Base-by-base conservation (phyloP, 2,113 vertebrate genomes). In the Hippocampus zosterae region DNA sequence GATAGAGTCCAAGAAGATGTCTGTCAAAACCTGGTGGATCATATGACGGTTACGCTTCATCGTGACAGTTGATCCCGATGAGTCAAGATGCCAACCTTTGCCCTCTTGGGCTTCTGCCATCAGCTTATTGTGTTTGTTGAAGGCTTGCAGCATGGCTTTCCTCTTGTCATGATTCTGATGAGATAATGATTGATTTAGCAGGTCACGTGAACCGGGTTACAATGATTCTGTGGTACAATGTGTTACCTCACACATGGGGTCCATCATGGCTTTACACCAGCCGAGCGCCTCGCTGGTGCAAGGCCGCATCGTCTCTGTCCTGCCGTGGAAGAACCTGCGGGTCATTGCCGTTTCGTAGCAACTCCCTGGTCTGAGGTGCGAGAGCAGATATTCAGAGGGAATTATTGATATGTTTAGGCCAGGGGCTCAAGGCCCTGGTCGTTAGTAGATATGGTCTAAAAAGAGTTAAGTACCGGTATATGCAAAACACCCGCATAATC, bases 341-440 rank as follows among this genome's bases (percentile, higher is more conserved):
- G 96, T 99, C 81, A 81, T 95, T 16, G 97, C 96, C 0, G 97
- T 98, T 89, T 99, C 97, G 1, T 99, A 99, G 84, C 97, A 99
- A 85, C 94, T 92, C 52, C 94, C 97, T 0, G 94, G 92, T 66
- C 97, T 99, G 79, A 69, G 66, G 40, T 13, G 50, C 48, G 57
- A 52, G 12, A 19, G 0, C 40, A 71, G 11, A 79, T 33, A 55
- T 56, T 83, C 12, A 48, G 63, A 75, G 9, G 57, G 23, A 59
- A 59, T 59, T 16, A 13, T 25, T 27, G 23, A 57, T 13, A 11
- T 23, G 25, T 56, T 25, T 23, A 11, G 3, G 1, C 23, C 23
- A 23, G 25, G 56, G 4, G 25, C 27, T 23, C 23, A 13, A 8
- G 55, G 29, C 29, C 29, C 29, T 33, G 4, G 29, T 44, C 42